Percentiles rank a stretch among this genome's conserved stretches.
Evolutionary conservation across 2,797 vertebrate species (phyloP).

Genomic region (Dendrocincla tyrannina): DNA sequence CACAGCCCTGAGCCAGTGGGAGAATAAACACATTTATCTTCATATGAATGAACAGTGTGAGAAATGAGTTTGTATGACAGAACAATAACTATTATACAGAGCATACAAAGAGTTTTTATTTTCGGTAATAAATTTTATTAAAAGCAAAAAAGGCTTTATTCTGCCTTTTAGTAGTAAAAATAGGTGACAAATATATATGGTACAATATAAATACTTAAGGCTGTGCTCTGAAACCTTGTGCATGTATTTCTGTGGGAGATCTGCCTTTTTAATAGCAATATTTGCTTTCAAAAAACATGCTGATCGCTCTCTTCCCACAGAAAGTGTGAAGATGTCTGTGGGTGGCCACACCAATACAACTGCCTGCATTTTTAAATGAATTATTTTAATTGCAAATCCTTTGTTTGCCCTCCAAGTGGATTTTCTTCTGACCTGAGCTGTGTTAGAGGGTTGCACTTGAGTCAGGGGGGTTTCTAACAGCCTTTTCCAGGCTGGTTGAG

Average conservation of each 20-base stretch:
- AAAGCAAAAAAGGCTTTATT: background rate
- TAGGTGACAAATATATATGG: background rate
- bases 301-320: background rate
- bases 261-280: background rate
- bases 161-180: background rate
- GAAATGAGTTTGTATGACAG: background rate
- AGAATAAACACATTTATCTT: background rate
- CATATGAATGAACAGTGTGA: background rate
- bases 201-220: background rate
- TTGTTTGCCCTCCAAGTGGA: background rate
- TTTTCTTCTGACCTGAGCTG: background rate
- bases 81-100: background rate
- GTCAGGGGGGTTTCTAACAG: background rate
- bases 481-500: background rate
- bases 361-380: background rate
- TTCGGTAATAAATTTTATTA: background rate
- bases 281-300: background rate
- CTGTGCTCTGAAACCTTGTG: background rate
- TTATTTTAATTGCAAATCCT: background rate
- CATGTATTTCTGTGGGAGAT: background rate
- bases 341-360: rapidly evolving
- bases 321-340: background rate
- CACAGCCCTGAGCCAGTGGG: background rate
- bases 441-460: background rate
- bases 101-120: background rate